These are phyloP conservation scores for Lichenostomus cassidix DNA, from an alignment of 2,113 vertebrate species.

Conservation along the genomic window DNA sequence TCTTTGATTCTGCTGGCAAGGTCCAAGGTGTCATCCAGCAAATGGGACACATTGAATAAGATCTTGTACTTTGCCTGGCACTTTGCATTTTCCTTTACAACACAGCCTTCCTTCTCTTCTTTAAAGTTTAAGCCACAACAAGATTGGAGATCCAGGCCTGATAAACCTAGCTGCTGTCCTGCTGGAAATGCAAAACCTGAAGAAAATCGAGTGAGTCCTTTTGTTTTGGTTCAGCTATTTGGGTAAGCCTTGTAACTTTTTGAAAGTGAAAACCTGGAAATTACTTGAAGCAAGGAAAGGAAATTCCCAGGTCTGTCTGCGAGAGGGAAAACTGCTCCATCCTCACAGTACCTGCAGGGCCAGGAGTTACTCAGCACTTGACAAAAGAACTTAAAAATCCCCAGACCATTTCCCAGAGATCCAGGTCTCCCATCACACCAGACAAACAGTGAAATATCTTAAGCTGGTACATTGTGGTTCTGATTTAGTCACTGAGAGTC, in stretches of 20 bases:
- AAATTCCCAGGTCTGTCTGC: neutral
- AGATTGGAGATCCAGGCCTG: constrained; percentile 76
- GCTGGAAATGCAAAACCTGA: constrained; percentile 73
- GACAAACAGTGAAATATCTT: neutral
- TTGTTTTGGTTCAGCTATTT: neutral
- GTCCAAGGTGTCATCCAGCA: neutral
- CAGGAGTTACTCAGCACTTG: neutral
- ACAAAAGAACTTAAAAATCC: neutral
- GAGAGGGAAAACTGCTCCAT: neutral
- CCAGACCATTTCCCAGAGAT: neutral
- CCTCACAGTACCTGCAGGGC: neutral
- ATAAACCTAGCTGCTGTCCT: constrained; percentile 73
- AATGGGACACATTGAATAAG: neutral
- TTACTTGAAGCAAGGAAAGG: neutral
- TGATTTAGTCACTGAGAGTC: neutral
- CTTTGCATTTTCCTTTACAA: neutral
- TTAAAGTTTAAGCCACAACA: constrained; percentile 81
- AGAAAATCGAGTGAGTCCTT: constrained; percentile 79
- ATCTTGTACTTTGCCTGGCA: neutral
- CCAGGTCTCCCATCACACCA: neutral
- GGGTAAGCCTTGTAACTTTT: neutral
- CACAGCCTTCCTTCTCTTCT: neutral
- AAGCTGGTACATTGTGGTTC: neutral
- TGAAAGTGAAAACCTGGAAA: neutral
- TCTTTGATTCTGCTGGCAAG: constrained; percentile 9